Evolutionary conservation across 2,888 invertebrate genomes (phyloP), one percentile per base, ranked within the genome.

Genomic region (Eristalis arbustorum): DNA sequence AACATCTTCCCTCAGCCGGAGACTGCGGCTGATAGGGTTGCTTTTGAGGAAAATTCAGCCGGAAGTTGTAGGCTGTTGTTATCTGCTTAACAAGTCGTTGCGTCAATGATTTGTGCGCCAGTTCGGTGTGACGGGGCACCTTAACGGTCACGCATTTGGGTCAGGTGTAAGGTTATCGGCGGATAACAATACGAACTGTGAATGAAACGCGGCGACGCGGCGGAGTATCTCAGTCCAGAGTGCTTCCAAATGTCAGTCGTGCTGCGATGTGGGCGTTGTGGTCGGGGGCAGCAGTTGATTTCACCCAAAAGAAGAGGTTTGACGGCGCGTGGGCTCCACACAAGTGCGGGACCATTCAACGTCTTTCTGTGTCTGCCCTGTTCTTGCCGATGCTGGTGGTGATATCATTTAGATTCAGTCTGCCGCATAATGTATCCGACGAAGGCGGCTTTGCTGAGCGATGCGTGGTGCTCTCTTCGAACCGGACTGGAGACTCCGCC

Each of bases 81-180:
- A 57, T 84, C 62, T 75, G 62, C 57, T 71, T 78, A 31, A 78
- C 61, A 66, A 68, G 57, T 62, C 34, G 28, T 73, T 64, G 59
- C 64, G 76, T 83, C 63, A 59, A 22, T 49, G 49, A 66, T 25
- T 59, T 57, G 42, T 64, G 57, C 18, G 23, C 25, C 40, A 3
- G 22, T 22, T n/a, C 59, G 28, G 42, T n/a, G 42, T 18, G 49
- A 49, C 31, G 6, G 34, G 64, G 71, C 76, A 56, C 28, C 71
- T 71, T 75, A 75, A 71, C 69, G 66, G 79, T 75, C 84, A 75
- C 57, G 37, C 66, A 79, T 84, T 57, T 79, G 40, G 84, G 84
- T 84, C 84, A 84, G 84, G 84, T 84, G 84, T 84, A 84, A 84
- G 84, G 84, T 84, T 79, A 66, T 28, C 42, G 34, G 42, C 18